phyloP scores from a whole-genome alignment of 2,888 invertebrate genomes.

The Boloria selene region DNA sequence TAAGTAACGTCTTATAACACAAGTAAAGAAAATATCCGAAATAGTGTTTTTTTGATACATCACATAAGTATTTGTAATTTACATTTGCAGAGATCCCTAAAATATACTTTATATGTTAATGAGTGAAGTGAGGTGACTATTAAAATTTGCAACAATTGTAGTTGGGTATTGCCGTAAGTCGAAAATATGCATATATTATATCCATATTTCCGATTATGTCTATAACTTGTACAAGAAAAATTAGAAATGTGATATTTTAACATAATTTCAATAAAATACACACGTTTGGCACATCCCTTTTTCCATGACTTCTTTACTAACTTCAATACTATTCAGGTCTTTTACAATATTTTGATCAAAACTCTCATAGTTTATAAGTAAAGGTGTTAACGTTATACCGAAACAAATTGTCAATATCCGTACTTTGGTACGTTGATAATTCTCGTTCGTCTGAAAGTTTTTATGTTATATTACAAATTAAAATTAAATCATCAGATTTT shows the following conservation, averaged over 20 bases:
- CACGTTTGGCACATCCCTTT: constrained; percentile 11
- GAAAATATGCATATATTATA: constrained; percentile 14
- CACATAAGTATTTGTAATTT: too few relatives aligned
- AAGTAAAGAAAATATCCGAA: too few relatives aligned
- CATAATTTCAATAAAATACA: constrained; percentile 1
- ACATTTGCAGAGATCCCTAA: too few relatives aligned
- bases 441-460: constrained; percentile 46
- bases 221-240: not conserved
- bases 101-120: too few relatives aligned
- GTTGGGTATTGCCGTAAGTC: too few relatives aligned
- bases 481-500: too few relatives aligned
- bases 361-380: constrained; percentile 3
- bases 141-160: too few relatives aligned
- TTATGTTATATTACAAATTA: not conserved
- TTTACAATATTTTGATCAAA: constrained; percentile 2
- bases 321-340: not conserved
- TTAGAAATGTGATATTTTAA: not conserved
- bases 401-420: constrained; percentile 52
- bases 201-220: too few relatives aligned
- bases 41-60: too few relatives aligned
- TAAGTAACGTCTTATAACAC: too few relatives aligned
- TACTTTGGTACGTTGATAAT: constrained; percentile 48
- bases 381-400: constrained; percentile 49
- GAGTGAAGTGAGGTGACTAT: too few relatives aligned
- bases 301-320: not conserved